Evolutionary conservation across 2,888 invertebrate species (phyloP).

Genomic region (Nomada lathburiana): DNA sequence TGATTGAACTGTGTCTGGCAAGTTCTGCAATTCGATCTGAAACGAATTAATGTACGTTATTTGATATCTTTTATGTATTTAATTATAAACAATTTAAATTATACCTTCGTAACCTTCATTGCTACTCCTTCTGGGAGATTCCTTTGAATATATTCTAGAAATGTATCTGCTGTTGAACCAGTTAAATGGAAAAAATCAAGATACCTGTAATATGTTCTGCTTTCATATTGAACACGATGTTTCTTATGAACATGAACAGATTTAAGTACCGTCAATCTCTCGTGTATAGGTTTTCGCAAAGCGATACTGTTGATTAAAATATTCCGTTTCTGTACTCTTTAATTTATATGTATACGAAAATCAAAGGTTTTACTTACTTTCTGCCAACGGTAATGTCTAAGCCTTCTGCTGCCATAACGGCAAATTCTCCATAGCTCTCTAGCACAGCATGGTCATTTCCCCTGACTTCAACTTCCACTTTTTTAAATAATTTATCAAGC

Average conservation of each 20-base stretch:
- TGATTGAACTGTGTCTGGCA: conserved; percentile 66
- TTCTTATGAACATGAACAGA: conserved; percentile 96
- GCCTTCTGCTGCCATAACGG: conserved; percentile 91
- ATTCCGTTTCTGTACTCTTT: background rate
- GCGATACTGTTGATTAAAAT: conserved; percentile 88
- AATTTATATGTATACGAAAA: background rate
- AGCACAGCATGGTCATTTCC: conserved; percentile 95
- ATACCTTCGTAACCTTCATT: conserved; percentile 93
- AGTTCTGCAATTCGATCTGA: conserved; percentile 76
- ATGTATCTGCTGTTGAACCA: conserved; percentile 97
- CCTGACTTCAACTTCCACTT: conserved; percentile 93
- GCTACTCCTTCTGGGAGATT: conserved; percentile 99
- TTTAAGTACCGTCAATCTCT: conserved; percentile 92
- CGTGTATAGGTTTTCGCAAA: conserved; percentile 89
- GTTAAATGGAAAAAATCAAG: conserved; percentile 94
- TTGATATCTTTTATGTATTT: background rate
- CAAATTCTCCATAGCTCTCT: conserved; percentile 94
- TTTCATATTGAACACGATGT: conserved; percentile 97
- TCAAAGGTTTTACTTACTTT: conserved; percentile 79
- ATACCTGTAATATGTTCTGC: conserved; percentile 95
- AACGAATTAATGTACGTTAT: conserved; percentile 45
- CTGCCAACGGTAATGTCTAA: conserved; percentile 91
- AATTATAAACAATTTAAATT: conserved; percentile 7
- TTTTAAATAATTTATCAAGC: conserved; percentile 92
- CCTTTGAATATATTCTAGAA: conserved; percentile 97